Conservation (phyloP, 1,140 invertebrate genomes). For the Drosophila pachea region DNA sequence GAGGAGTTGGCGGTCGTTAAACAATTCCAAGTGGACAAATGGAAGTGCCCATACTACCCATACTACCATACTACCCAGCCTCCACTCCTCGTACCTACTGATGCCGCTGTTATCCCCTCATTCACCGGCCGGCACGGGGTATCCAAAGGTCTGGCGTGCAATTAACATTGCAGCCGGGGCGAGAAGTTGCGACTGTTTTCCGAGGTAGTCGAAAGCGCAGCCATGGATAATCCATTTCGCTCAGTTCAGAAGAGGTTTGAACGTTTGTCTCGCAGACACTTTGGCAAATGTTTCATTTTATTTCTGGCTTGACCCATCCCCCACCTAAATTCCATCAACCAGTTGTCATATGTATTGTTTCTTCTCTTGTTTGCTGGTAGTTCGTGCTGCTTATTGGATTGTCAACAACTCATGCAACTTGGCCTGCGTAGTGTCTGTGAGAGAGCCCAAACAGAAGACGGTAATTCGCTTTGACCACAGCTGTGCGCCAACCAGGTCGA, state of each 20-base stretch:
- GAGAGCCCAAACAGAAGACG: constrained; percentile 27
- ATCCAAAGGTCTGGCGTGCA: constrained; percentile 50
- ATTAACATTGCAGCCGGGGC: constrained; percentile 33
- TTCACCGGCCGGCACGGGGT: not conserved
- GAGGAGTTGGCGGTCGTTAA: no score
- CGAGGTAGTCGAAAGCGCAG: not conserved
- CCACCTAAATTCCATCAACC: not conserved
- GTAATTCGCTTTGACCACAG: constrained; percentile 46
- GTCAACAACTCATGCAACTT: constrained; percentile 58
- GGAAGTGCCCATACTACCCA: no score
- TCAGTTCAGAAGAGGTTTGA: not conserved
- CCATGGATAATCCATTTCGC: not conserved
- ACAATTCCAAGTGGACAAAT: not conserved
- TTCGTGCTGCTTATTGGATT: constrained; percentile 47
- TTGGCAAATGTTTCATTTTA: not conserved
- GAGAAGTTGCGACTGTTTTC: constrained; percentile 16
- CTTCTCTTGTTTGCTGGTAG: not conserved
- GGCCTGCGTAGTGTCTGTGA: constrained; percentile 23
- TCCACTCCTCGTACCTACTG: no score
- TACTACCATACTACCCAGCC: no score
- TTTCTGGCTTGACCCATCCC: not conserved
- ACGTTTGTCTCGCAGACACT: not conserved
- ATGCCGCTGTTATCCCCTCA: no score
- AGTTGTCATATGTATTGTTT: constrained; percentile 31
- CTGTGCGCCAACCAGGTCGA: constrained; percentile 25